Conservation (phyloP, 1,140 invertebrate genomes). For the Telenomus remus region DNA sequence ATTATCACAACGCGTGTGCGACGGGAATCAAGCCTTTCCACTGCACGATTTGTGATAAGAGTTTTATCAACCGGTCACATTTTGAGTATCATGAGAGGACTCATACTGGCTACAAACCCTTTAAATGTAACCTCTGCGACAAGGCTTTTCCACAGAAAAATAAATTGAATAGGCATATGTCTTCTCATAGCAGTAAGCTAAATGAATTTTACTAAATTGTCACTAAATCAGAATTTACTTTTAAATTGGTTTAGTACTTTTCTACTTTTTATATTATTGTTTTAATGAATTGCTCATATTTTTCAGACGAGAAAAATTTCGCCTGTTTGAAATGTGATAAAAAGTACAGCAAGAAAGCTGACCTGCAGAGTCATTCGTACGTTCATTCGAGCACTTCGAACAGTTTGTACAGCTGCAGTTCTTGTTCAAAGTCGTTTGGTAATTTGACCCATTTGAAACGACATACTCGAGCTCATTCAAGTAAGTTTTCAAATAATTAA, state of each 20-base stretch:
- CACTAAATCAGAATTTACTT: no score
- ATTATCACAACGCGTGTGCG: constrained; percentile 68
- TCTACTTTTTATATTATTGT: no score
- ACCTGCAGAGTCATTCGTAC: constrained; percentile 67
- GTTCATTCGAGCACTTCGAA: constrained; percentile 59
- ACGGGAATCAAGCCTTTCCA: constrained; percentile 68
- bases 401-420: constrained; percentile 62
- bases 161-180: constrained; percentile 88
- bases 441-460: constrained; percentile 68
- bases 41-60: constrained; percentile 66
- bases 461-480: constrained; percentile 67
- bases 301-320: constrained; percentile 68
- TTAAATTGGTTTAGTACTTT: constrained; percentile 5
- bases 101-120: constrained; percentile 86
- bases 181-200: constrained; percentile 65
- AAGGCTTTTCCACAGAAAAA: constrained; percentile 71
- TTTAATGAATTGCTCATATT: no score
- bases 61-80: constrained; percentile 70
- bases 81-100: constrained; percentile 78
- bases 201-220: no score
- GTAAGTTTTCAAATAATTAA: constrained; percentile 58
- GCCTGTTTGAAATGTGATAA: constrained; percentile 68
- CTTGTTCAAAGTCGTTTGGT: constrained; percentile 67
- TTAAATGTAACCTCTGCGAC: constrained; percentile 84
- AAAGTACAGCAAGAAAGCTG: constrained; percentile 65